A percentile compares a stretch with the other conserved stretches of the same genome.
These are phyloP conservation scores for Temnothorax longispinosus DNA, from an alignment of 1,140 invertebrate species.

Conservation along the genomic window DNA sequence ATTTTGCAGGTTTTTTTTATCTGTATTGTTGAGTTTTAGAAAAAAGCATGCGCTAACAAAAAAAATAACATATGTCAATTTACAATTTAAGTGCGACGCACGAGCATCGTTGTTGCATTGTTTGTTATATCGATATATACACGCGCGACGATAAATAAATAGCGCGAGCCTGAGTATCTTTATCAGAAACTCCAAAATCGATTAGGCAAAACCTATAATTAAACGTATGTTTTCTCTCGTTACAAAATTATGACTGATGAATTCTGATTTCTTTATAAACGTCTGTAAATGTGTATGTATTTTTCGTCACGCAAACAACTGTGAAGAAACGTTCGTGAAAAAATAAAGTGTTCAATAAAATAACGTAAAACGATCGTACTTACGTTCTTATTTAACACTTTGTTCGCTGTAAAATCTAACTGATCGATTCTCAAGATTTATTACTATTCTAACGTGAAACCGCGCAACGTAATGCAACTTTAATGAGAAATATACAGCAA, in stretches of 20 bases:
- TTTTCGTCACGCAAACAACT: neutral
- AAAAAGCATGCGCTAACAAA: constrained; percentile 33
- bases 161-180: constrained; percentile 35
- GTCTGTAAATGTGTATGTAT: neutral
- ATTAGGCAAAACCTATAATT: constrained; percentile 22
- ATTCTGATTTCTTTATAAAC: constrained; percentile 5
- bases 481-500: neutral
- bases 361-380: neutral
- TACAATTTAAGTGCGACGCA: constrained; percentile 45
- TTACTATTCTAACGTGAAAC: neutral
- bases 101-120: constrained; percentile 22
- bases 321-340: neutral
- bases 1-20: neutral
- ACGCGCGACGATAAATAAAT: constrained; percentile 44
- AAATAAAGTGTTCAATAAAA: neutral
- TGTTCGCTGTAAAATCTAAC: too few species aligned
- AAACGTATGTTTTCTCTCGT: neutral
- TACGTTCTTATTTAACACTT: constrained; percentile 4
- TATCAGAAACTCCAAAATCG: constrained; percentile 39
- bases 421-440: neutral
- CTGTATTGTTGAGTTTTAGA: neutral
- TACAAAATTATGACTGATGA: constrained; percentile 22
- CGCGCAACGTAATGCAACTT: neutral
- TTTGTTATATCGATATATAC: constrained; percentile 43
- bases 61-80: constrained; percentile 50